phyloP scores from a whole-genome alignment of 2,113 vertebrate species.

The Oenanthe melanoleuca region DNA sequence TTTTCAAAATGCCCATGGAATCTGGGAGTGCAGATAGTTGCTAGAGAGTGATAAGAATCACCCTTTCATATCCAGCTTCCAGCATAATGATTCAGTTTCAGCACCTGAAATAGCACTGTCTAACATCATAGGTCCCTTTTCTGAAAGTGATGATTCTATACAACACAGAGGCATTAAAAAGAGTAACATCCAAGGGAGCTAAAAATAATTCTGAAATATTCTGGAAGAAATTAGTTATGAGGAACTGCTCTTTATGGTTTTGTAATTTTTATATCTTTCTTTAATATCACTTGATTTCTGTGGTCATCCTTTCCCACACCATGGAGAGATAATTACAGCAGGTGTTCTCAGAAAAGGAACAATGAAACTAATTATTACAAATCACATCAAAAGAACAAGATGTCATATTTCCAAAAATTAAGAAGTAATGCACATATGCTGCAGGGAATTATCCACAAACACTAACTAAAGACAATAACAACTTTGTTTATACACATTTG shows the following conservation, averaged over 20 bases:
- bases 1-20: background rate
- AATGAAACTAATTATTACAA: constrained; percentile 2
- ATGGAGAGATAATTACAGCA: background rate
- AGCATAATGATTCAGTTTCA: background rate
- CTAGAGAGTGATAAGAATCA: background rate
- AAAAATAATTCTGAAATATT: constrained; percentile 29
- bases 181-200: background rate
- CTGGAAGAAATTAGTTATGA: background rate
- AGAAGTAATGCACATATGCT: background rate
- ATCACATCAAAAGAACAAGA: background rate
- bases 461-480: background rate
- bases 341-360: background rate
- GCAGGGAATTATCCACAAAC: background rate
- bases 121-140: background rate
- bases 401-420: background rate
- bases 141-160: background rate
- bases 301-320: background rate
- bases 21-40: background rate
- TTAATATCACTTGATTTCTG: background rate
- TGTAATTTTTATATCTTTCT: background rate
- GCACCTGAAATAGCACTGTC: background rate
- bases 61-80: background rate
- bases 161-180: background rate
- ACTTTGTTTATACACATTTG: background rate
- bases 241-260: background rate